phyloP scores from a whole-genome alignment of 2,797 vertebrate genomes.

The Liasis olivaceus region DNA sequence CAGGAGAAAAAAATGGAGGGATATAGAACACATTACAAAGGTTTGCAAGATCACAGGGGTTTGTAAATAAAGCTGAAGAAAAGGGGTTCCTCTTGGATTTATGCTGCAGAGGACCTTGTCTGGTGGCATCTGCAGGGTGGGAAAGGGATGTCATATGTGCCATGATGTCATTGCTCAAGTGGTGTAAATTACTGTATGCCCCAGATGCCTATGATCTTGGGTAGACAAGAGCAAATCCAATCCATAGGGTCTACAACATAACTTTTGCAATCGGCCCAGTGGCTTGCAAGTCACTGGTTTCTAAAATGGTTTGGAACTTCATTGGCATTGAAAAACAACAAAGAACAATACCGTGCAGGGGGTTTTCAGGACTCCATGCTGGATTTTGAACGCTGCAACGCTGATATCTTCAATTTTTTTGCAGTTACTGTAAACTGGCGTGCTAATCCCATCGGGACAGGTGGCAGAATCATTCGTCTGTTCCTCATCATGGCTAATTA shows the following conservation, averaged over 20 bases:
- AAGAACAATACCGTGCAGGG: conserved; percentile 83
- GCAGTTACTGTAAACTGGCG: conserved; percentile 69
- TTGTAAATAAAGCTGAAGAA: neutral
- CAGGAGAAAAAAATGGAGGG: too few species aligned
- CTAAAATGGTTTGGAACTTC: neutral
- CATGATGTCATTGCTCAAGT: too few species aligned
- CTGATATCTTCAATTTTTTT: conserved; percentile 90
- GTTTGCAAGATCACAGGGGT: too few species aligned
- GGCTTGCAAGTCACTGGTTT: neutral
- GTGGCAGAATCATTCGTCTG: conserved; percentile 73
- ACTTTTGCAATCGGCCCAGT: too few species aligned
- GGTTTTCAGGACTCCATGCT: conserved; percentile 84
- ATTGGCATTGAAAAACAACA: neutral
- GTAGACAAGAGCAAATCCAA: too few species aligned
- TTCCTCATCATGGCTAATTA: conserved; percentile 70
- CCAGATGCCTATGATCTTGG: too few species aligned
- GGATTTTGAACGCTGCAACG: conserved; percentile 88
- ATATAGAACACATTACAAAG: too few species aligned
- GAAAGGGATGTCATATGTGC: too few species aligned
- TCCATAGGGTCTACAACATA: too few species aligned
- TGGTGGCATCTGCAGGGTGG: neutral
- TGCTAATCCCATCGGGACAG: conserved; percentile 55
- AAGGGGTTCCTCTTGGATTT: neutral
- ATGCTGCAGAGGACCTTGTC: neutral
- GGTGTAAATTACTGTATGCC: too few species aligned